Evolutionary conservation across 2,797 vertebrate species (phyloP).

Genomic region (Smutsia gigantea): DNA sequence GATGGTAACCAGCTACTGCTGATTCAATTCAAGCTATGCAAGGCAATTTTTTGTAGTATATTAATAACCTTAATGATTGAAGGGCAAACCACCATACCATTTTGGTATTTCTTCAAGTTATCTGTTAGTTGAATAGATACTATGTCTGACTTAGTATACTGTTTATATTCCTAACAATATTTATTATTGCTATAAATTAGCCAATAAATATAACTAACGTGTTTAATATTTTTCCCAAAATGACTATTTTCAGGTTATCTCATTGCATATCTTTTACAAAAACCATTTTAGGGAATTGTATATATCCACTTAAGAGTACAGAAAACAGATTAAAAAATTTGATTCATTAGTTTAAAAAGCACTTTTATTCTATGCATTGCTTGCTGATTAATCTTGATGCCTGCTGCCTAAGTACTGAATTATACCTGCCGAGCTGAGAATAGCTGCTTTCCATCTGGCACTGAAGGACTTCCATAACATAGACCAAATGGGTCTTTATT

Average conservation of each 20-base stretch:
- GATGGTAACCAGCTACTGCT: not conserved
- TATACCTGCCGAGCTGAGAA: not conserved
- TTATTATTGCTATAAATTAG: not conserved
- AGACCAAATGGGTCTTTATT: not conserved
- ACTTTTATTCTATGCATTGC: not conserved
- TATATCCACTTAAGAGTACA: not conserved
- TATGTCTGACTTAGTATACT: not conserved
- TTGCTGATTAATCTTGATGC: not conserved
- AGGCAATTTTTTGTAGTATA: not conserved
- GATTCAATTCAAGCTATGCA: not conserved
- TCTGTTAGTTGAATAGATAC: not conserved
- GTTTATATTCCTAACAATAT: not conserved
- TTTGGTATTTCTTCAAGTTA: not conserved
- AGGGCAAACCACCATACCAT: not conserved
- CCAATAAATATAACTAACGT: not conserved
- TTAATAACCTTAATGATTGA: not conserved
- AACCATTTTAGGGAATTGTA: not conserved
- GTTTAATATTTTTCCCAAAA: not conserved
- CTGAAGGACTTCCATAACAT: not conserved
- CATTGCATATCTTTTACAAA: not conserved
- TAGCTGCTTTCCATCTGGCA: not conserved
- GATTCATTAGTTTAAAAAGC: not conserved
- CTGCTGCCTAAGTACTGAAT: not conserved
- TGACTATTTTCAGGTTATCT: not conserved
- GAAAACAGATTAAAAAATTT: not conserved